Evolutionary conservation across 2,888 invertebrate genomes (phyloP), one percentile per base, ranked within the genome.

Genomic region (Candidula unifasciata): DNA sequence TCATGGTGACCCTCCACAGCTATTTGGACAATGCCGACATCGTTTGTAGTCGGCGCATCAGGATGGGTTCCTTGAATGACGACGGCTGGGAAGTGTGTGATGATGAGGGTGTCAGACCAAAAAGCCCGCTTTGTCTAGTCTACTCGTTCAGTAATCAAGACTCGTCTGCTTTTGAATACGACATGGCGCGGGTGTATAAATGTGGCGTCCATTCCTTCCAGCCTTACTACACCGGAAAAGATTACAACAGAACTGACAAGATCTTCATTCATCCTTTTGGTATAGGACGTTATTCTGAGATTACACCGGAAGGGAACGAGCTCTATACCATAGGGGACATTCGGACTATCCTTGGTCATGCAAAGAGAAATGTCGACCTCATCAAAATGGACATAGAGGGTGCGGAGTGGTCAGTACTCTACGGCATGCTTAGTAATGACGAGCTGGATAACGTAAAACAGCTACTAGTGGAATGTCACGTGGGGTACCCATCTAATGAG

Each of bases 31-130:
- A 84, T 66, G 27, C 74, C 24, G 84, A 84, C 74, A 35, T 69
- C n/a, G 35, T 84, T 0, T 84, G 84, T 54, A 60, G 52, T 30
- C 64, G 84, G 1, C 68, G 44, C 18, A 37, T 84, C 60, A 60
- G 84, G 16, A 84, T 84, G 84, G 80, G 84, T 16, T n/a, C 35
- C 8, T 8, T 84, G 10, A 35, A 37, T 24, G 84, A 80, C 21
- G 84, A 80, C 30, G 84, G 74, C 2, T 84, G 84, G 84, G 84
- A 84, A 64, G 71, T 84, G 16, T 84, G 84, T 64, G 84, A 84
- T n/a, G 84, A 84, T 57, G 73, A 71, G n/a, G 44, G 24, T 3
- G 73, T 84, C n/a, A 33, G 80, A 24, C 84, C 74, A 27, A 73
- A 52, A 27, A 1, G 8, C 24, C 74, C 71, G 10, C 71, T 57